A percentile compares a stretch with the other conserved stretches of the same genome.
Evolutionary conservation across 2,113 vertebrate species (phyloP).

Genomic region (Xiphophorus maculatus): DNA sequence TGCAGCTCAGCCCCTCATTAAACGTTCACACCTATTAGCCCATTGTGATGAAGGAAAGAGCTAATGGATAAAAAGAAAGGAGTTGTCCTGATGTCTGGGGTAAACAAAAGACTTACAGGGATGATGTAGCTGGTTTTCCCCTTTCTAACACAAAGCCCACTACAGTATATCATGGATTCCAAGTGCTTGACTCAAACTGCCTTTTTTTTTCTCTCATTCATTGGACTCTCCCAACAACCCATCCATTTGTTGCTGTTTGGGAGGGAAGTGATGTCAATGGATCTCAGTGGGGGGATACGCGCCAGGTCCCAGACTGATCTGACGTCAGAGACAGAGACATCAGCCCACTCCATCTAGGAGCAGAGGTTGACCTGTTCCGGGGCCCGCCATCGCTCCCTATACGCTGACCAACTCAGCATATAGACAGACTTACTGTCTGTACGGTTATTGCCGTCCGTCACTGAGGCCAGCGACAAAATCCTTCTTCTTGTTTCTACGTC

Average conservation of each 20-base stretch:
- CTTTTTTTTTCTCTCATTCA: constrained; percentile 25
- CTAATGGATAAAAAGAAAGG: constrained; percentile 49
- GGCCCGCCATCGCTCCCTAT: constrained; percentile 37
- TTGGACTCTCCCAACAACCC: constrained; percentile 78
- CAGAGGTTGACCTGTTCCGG: constrained; percentile 29
- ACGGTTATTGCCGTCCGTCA: neutral
- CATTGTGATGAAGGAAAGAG: constrained; percentile 35
- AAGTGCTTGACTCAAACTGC: constrained; percentile 63
- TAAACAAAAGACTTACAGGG: constrained; percentile 59
- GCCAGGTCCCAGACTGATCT: constrained; percentile 62
- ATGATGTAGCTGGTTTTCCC: constrained; percentile 79
- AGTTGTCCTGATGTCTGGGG: constrained; percentile 37
- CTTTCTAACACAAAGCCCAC: constrained; percentile 66
- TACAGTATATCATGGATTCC: constrained; percentile 76
- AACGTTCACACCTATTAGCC: constrained; percentile 43
- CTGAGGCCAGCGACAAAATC: neutral
- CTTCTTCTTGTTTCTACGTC: neutral
- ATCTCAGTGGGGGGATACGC: constrained; percentile 37
- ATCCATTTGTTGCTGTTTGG: constrained; percentile 70
- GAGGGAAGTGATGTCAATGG: constrained; percentile 77
- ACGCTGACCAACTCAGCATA: neutral
- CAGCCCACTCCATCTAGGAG: constrained; percentile 6
- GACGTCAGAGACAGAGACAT: constrained; percentile 57
- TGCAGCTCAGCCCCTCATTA: constrained; percentile 21
- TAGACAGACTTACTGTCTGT: neutral